Evolutionary conservation across 2,888 invertebrate species (phyloP).

Genomic region (Drosophila recens): DNA sequence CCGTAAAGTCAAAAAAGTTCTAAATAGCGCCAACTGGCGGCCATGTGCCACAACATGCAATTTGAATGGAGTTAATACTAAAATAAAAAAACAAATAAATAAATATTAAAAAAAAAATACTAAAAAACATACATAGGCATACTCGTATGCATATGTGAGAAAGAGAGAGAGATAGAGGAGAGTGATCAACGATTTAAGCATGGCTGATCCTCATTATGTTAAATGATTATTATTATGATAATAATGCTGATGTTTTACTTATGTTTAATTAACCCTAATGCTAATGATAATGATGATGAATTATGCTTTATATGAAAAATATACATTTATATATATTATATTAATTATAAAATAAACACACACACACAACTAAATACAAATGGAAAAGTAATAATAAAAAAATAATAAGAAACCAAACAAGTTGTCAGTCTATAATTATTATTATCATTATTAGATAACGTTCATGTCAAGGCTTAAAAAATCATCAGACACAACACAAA

Average conservation of each 20-base stretch:
- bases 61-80: slow-evolving; percentile 49
- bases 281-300: slow-evolving; percentile 48
- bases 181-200: slow-evolving; percentile 20
- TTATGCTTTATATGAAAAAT: slow-evolving; percentile 55
- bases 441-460: slow-evolving; percentile 37
- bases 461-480: slow-evolving; percentile 40
- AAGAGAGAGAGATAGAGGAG: slow-evolving; percentile 6
- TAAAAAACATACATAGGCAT: slow-evolving; percentile 30
- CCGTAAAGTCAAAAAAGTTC: not conserved
- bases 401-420: slow-evolving; percentile 6
- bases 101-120: slow-evolving; percentile 7
- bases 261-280: slow-evolving; percentile 44
- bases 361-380: slow-evolving; percentile 18
- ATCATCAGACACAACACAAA: slow-evolving; percentile 45
- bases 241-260: slow-evolving; percentile 51
- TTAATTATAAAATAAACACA: slow-evolving; percentile 27
- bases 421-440: slow-evolving; percentile 29
- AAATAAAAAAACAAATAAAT: not conserved
- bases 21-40: slow-evolving; percentile 47
- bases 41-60: slow-evolving; percentile 54
- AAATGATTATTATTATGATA: slow-evolving; percentile 34
- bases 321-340: slow-evolving; percentile 34
- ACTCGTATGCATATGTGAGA: not conserved
- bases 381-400: slow-evolving; percentile 34
- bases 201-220: slow-evolving; percentile 28